These are phyloP conservation scores for Cheilosia urbana DNA, from an alignment of 2,888 invertebrate species.

Conservation along the genomic window DNA sequence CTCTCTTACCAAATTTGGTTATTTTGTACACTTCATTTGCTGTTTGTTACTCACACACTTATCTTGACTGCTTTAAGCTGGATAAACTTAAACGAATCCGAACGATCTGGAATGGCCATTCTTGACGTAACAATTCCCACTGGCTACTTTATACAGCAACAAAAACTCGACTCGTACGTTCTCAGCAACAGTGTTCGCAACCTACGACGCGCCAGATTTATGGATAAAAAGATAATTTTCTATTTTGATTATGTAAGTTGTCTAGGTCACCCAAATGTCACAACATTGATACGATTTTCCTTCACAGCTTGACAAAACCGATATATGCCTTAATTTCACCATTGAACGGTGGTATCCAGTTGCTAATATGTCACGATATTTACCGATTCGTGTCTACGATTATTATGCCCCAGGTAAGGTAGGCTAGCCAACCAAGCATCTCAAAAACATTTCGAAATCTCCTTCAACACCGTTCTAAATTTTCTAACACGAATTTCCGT, in stretches of 20 bases:
- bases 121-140: slow-evolving; percentile 93
- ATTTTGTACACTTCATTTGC: neutral
- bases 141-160: slow-evolving; percentile 94
- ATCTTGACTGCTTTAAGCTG: slow-evolving; percentile 85
- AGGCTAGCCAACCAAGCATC: no score
- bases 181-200: slow-evolving; percentile 88
- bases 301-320: slow-evolving; percentile 90
- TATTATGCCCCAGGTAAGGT: slow-evolving; percentile 94
- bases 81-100: slow-evolving; percentile 89
- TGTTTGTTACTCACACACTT: slow-evolving; percentile 16
- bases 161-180: slow-evolving; percentile 92
- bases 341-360: slow-evolving; percentile 96
- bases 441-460: no score
- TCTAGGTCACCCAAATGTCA: neutral
- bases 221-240: slow-evolving; percentile 91
- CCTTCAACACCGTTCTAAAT: neutral
- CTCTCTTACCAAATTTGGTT: no score
- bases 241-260: slow-evolving; percentile 94
- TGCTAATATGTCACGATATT: slow-evolving; percentile 95
- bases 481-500: slow-evolving; percentile 1
- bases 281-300: slow-evolving; percentile 49
- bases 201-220: slow-evolving; percentile 92
- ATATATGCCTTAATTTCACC: slow-evolving; percentile 94
- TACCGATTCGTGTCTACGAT: slow-evolving; percentile 94
- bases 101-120: slow-evolving; percentile 92